Percentiles rank a stretch among this genome's conserved stretches.
Evolutionary conservation across 2,113 vertebrate genomes (phyloP).

Genomic region (Pachycephala philippinensis): DNA sequence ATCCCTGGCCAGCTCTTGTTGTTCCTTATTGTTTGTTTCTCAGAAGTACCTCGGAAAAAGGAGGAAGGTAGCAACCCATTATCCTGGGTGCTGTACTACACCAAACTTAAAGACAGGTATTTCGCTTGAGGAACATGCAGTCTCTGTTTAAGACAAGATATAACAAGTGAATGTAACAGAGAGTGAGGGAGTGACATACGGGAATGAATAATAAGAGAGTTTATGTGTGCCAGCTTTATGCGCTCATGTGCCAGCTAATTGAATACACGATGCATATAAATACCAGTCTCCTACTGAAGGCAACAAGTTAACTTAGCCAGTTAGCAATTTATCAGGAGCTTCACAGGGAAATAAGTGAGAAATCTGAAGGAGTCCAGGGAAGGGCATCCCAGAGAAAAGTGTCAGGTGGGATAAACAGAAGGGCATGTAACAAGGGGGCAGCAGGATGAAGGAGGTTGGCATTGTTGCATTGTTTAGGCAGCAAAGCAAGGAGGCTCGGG

Average conservation of each 20-base stretch:
- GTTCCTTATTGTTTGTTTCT: background rate
- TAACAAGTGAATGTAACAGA: background rate
- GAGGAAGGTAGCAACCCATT: background rate
- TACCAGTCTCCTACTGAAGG: background rate
- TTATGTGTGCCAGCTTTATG: constrained; percentile 18
- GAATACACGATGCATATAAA: constrained; percentile 31
- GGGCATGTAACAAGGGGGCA: background rate
- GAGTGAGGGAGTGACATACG: constrained; percentile 13
- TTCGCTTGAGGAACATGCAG: background rate
- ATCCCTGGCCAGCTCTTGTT: background rate
- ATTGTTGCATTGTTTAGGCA: background rate
- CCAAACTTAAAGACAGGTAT: background rate
- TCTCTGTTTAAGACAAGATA: background rate
- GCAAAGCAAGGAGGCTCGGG: background rate
- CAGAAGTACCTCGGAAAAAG: background rate
- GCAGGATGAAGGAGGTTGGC: background rate
- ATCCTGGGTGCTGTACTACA: background rate
- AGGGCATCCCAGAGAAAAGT: background rate
- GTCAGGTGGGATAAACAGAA: background rate
- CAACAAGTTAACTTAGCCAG: background rate
- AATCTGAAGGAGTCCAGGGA: background rate
- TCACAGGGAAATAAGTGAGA: background rate
- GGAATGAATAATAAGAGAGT: constrained; percentile 49
- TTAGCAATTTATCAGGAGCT: background rate
- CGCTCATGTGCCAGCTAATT: constrained; percentile 1